Conservation (phyloP, 35 echinoderm and acorn worm species). For the Apostichopus parvimensis region DNA sequence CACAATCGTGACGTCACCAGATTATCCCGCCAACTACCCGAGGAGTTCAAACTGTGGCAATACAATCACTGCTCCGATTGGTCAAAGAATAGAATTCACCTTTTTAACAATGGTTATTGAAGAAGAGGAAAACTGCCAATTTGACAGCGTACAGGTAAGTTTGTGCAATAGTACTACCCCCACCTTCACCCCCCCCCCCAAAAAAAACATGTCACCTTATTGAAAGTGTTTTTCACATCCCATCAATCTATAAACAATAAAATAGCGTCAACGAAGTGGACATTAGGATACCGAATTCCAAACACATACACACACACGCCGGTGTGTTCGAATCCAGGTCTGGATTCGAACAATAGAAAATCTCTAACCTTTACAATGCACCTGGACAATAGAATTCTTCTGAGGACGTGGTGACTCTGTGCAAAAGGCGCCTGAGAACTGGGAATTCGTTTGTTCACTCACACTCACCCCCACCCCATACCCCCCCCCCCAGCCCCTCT, state of each 20-base stretch:
- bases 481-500: no score
- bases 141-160: slow-evolving; percentile 32
- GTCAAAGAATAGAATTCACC: slow-evolving; percentile 15
- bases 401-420: no score
- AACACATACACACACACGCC: no score
- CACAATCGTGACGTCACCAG: slow-evolving; percentile 1
- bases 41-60: neutral
- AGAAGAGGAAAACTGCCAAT: neutral
- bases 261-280: neutral
- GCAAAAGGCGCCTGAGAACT: no score
- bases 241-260: neutral
- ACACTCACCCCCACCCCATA: no score
- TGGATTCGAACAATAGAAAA: no score
- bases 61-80: neutral
- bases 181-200: neutral
- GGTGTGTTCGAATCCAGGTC: no score
- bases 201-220: neutral
- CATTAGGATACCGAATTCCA: no score
- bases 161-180: neutral
- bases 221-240: neutral
- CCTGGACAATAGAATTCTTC: no score
- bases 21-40: neutral
- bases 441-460: no score
- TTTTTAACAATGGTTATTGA: slow-evolving; percentile 24
- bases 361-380: no score